Evolutionary conservation across 92 coral and sea anemone genomes (phyloP).

Genomic region (Anthopleura xanthogrammica): DNA sequence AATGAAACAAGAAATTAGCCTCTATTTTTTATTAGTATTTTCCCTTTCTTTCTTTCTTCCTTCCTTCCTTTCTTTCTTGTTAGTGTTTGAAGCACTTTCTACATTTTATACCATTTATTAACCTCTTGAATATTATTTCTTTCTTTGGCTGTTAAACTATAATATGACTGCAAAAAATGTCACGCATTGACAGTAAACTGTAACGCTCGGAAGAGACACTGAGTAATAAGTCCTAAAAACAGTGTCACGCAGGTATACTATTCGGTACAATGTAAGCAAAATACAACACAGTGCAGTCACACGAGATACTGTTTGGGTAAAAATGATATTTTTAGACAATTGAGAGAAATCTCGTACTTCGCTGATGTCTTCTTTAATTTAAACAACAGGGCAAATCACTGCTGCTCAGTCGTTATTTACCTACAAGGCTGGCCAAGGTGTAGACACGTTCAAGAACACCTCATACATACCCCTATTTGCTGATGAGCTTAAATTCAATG

Average conservation of each 20-base stretch:
- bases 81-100: neutral
- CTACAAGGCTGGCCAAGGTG: slow-evolving; percentile 23
- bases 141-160: no score
- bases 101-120: no score
- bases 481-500: slow-evolving; percentile 31
- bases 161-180: neutral
- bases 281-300: no score
- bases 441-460: slow-evolving; percentile 13
- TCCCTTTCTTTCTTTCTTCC: neutral
- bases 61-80: neutral
- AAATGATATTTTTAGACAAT: no score
- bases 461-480: slow-evolving; percentile 51
- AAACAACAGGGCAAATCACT: slow-evolving; percentile 39
- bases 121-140: neutral
- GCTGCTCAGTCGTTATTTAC: slow-evolving; percentile 36
- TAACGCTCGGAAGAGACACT: neutral
- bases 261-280: no score
- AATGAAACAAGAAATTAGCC: neutral
- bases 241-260: no score
- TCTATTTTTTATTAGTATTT: neutral
- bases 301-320: no score
- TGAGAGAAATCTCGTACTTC: neutral
- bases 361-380: neutral
- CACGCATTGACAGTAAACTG: neutral
- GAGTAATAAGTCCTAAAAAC: no score